Evolutionary conservation across 1,140 invertebrate genomes (phyloP).

Genomic region (Temnothorax curvispinosus): DNA sequence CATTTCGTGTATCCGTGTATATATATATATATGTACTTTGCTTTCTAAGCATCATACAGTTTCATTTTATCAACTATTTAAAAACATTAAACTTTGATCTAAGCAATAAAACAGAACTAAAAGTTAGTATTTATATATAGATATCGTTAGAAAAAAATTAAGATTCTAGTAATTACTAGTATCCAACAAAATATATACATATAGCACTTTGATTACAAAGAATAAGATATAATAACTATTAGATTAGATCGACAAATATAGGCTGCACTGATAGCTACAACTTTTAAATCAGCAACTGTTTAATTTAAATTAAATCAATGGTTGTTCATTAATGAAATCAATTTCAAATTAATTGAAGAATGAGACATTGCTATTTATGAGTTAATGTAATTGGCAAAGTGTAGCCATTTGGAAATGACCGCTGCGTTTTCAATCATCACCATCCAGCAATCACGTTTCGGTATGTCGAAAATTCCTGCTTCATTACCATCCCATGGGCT

Average conservation of each 20-base stretch:
- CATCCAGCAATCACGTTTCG: conserved; percentile 47
- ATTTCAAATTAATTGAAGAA: conserved; percentile 46
- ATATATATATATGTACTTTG: neutral
- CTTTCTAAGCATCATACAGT: neutral
- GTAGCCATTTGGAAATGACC: conserved; percentile 33
- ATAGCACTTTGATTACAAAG: neutral
- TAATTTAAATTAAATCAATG: neutral
- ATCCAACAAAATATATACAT: neutral
- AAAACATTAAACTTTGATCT: neutral
- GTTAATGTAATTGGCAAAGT: conserved; percentile 40
- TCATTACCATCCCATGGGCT: conserved; percentile 42
- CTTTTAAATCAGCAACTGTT: neutral
- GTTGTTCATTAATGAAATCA: neutral
- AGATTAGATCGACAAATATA: neutral
- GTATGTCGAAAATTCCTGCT: conserved; percentile 60
- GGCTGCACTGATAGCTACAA: neutral
- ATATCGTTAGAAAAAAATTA: neutral
- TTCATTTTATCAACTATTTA: neutral
- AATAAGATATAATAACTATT: neutral
- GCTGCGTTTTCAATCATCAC: conserved; percentile 51
- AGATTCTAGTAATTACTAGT: neutral
- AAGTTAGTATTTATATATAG: neutral
- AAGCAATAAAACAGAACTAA: neutral
- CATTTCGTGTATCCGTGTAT: no score
- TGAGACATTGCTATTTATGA: conserved; percentile 45